Conservation (phyloP, 2,797 vertebrate genomes). For the Perodicticus potto region DNA sequence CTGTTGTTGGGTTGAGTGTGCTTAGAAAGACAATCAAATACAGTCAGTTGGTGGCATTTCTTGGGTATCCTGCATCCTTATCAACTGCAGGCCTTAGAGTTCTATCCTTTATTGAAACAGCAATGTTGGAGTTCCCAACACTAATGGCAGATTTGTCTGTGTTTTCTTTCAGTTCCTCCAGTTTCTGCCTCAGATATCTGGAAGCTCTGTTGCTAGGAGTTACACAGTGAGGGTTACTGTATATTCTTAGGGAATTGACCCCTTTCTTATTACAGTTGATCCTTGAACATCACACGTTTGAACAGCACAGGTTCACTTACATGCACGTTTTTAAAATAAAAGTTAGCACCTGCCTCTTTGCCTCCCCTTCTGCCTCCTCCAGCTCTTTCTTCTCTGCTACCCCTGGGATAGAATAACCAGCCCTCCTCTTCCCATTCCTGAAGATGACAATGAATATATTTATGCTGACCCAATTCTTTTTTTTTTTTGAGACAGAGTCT, state of each 20-base stretch:
- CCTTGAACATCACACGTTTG: not conserved
- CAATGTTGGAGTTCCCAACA: too few species aligned
- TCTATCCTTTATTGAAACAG: not conserved
- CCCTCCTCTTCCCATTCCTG: not conserved
- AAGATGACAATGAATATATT: not conserved
- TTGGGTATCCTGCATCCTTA: not conserved
- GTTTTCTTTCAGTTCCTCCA: not conserved
- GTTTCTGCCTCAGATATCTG: not conserved
- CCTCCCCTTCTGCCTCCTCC: not conserved
- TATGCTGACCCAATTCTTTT: not conserved
- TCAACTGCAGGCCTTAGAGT: not conserved
- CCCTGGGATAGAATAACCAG: not conserved
- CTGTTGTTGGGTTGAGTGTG: rapidly evolving
- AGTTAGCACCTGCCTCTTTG: not conserved
- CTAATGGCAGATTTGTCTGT: not conserved
- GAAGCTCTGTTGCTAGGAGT: not conserved
- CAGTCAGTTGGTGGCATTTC: rapidly evolving
- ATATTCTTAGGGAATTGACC: not conserved
- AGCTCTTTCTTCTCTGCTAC: not conserved
- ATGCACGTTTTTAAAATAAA: not conserved
- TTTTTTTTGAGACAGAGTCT: too few species aligned
- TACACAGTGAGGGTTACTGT: not conserved
- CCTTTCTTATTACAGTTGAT: not conserved
- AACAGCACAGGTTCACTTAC: not conserved
- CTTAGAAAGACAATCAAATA: not conserved